These are phyloP conservation scores for Chloroceryle aenea DNA, from an alignment of 2,113 vertebrate genomes.

Conservation along the genomic window DNA sequence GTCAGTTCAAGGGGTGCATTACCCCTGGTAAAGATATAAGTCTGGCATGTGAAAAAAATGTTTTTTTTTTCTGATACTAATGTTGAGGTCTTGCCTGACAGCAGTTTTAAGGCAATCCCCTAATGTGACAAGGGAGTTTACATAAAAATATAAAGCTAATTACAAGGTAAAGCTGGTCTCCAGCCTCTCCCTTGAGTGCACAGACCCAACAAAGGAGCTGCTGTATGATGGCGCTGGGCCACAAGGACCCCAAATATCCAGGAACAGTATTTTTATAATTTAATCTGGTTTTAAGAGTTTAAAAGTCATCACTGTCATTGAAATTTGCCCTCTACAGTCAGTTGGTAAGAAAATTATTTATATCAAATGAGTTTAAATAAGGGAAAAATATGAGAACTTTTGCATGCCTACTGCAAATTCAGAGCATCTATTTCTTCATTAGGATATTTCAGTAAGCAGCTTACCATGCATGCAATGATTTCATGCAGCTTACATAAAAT, in stretches of 20 bases:
- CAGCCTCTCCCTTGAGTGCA: not conserved
- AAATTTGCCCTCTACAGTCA: accelerated
- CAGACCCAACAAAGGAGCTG: not conserved
- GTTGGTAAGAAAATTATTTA: not conserved
- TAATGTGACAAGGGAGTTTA: not conserved
- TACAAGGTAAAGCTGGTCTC: not conserved
- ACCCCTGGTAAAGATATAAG: accelerated
- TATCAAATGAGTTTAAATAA: not conserved
- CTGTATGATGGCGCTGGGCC: no score
- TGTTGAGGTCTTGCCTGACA: not conserved
- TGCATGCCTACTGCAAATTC: not conserved
- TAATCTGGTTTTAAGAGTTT: not conserved
- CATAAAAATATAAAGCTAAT: not conserved
- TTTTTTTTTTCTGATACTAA: not conserved
- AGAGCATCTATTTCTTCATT: not conserved
- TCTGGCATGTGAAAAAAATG: not conserved
- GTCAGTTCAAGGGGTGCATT: not conserved
- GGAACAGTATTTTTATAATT: not conserved
- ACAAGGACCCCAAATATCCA: not conserved
- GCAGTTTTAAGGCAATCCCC: not conserved
- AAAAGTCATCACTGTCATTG: not conserved
- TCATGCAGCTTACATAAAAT: slow-evolving; percentile 6
- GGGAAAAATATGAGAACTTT: not conserved
- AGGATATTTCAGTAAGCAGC: not conserved
- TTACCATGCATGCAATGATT: not conserved